Conservation (phyloP, 2,797 vertebrate genomes). For the Myripristis jacobus region DNA sequence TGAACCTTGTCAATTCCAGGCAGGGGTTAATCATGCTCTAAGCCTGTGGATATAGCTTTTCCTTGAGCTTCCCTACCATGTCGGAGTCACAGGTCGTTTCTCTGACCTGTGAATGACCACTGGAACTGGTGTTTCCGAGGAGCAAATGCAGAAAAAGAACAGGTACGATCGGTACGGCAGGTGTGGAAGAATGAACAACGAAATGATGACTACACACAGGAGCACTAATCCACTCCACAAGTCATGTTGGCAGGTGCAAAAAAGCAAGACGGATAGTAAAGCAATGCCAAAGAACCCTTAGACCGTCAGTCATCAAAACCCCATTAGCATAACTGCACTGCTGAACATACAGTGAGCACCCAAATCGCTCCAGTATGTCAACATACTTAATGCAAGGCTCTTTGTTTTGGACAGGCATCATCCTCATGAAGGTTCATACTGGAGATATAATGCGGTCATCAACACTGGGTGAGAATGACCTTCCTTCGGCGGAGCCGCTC, state of each 20-base stretch:
- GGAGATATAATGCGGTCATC: constrained; percentile 69
- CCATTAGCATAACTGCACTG: constrained; percentile 34
- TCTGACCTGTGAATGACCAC: constrained; percentile 29
- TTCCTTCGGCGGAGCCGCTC: constrained; percentile 73
- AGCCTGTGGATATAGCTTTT: background rate
- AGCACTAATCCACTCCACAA: constrained; percentile 6
- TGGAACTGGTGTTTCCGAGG: constrained; percentile 26
- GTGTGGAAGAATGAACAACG: constrained; percentile 15
- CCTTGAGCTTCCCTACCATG: constrained; percentile 41
- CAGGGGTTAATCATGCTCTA: constrained; percentile 59
- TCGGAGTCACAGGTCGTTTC: constrained; percentile 33
- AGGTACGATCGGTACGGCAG: constrained; percentile 1
- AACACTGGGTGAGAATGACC: constrained; percentile 65
- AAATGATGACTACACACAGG: background rate
- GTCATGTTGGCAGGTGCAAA: constrained; percentile 25
- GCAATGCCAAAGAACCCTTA: constrained; percentile 3
- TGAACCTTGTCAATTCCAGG: constrained; percentile 40
- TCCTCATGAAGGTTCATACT: constrained; percentile 49
- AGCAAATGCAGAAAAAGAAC: constrained; percentile 15
- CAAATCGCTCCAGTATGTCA: constrained; percentile 42
- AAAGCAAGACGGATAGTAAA: constrained; percentile 24
- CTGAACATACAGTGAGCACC: constrained; percentile 19
- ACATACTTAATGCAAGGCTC: constrained; percentile 38
- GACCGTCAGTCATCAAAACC: constrained; percentile 32
- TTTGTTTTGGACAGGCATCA: constrained; percentile 59